Conservation (phyloP, 2,797 vertebrate genomes). For the Acanthis flammea region DNA sequence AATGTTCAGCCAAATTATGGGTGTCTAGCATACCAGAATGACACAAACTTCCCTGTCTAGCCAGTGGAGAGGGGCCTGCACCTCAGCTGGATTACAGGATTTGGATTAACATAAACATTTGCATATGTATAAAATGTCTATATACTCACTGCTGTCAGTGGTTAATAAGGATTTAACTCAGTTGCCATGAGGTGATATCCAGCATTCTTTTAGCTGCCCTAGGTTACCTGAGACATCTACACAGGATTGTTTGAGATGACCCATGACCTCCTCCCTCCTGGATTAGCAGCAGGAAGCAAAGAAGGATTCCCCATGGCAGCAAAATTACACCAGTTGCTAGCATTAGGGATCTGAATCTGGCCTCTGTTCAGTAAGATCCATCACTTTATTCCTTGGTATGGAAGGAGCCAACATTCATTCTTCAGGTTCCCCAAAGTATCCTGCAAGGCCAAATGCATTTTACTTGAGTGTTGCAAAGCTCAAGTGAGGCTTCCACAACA, state of each 20-base stretch:
- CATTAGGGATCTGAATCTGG: neutral
- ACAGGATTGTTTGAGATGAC: neutral
- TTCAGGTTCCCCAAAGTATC: neutral
- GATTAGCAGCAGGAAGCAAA: neutral
- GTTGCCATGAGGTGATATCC: neutral
- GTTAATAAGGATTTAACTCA: neutral
- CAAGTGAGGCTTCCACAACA: neutral
- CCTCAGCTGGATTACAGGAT: neutral
- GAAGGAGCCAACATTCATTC: neutral
- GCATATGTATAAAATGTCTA: neutral
- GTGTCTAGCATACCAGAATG: neutral
- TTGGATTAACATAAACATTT: neutral
- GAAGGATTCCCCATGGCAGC: neutral
- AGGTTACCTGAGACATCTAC: neutral
- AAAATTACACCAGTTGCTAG: neutral
- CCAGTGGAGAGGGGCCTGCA: neutral
- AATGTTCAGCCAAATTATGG: neutral
- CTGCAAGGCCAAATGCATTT: neutral
- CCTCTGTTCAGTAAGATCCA: neutral
- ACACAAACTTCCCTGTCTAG: neutral
- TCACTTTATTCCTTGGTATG: neutral
- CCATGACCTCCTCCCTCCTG: neutral
- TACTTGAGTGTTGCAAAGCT: neutral
- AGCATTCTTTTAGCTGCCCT: neutral
- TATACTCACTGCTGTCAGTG: neutral